These are phyloP conservation scores for Okapia johnstoni DNA, from an alignment of 2,113 vertebrate genomes.

Conservation along the genomic window DNA sequence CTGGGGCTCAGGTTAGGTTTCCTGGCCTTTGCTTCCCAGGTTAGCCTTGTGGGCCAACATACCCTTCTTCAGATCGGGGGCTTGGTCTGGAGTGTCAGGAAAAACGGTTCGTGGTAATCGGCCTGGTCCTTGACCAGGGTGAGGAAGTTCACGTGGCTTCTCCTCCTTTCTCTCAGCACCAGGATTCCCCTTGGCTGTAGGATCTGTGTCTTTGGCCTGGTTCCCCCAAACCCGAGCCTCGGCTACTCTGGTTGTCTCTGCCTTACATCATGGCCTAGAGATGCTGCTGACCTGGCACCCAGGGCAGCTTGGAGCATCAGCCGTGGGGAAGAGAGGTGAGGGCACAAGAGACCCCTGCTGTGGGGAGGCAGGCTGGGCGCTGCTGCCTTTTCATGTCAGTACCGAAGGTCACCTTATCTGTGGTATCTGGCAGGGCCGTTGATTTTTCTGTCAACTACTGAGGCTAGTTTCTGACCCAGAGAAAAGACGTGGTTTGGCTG, in stretches of 20 bases:
- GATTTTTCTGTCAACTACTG: too few relatives aligned
- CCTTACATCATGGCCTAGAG: too few relatives aligned
- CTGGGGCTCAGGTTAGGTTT: neutral
- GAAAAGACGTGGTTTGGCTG: neutral
- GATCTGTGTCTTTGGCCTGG: neutral
- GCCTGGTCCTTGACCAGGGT: neutral
- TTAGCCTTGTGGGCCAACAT: too few relatives aligned
- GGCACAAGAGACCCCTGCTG: too few relatives aligned
- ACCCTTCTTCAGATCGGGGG: neutral
- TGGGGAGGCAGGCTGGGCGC: neutral
- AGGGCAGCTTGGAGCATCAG: too few relatives aligned
- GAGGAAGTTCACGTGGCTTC: neutral
- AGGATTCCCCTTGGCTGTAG: neutral
- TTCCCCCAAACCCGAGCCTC: too few relatives aligned
- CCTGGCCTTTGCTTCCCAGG: too few relatives aligned
- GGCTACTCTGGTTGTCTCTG: too few relatives aligned
- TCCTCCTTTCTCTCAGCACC: neutral
- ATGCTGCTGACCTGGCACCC: too few relatives aligned
- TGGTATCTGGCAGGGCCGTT: neutral
- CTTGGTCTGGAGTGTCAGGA: neutral
- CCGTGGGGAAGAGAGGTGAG: neutral
- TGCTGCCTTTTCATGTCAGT: neutral
- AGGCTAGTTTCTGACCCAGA: neutral
- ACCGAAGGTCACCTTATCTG: neutral
- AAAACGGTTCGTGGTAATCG: neutral